Evolutionary conservation across 2,888 invertebrate species (phyloP), one percentile per base, ranked within the genome.

Genomic region (Phasia obesa): DNA sequence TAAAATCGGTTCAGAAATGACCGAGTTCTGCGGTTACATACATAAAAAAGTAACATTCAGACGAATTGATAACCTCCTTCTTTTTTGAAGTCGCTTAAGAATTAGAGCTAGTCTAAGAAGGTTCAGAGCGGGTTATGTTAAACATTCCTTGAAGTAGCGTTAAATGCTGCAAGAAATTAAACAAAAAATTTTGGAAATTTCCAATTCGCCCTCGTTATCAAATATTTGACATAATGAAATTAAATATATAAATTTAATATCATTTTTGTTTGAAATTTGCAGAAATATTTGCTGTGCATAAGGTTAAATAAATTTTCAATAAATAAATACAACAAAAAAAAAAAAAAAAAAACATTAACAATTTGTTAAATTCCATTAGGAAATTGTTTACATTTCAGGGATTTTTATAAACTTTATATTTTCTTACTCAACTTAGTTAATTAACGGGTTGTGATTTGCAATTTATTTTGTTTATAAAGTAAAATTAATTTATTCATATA

Each of bases 401-500:
- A 31, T 53, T 44, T 59, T 57, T 57, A 57, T 70, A 47, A 25
- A 44, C 69, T 49, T 67, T 59, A 25, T 11, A 38, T 59, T 15
- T 57, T 11, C n/a, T 38, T 38, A 25, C 13, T 51, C 25, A 59
- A 67, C 15, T 59, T n/a, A 49, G 25, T 75, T 65, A 75, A 67
- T 75, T 75, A 75, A 67, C 1, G 47, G 47, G 35, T 25, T 75
- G n/a, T 55, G 64, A 44, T 47, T 55, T 44, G 19, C 44, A 42
- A 15, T 53, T 64, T 55, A 13, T 64, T 55, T 35, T 23, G n/a
- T 35, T 47, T 38, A 23, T 62, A 21, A 55, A 31, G 13, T 49
- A 27, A 49, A 57, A 57, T 65, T 65, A 27, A 44, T 27, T 27
- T 19, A 75, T 65, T 65, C 57, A 55, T 57, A 55, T 65, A 57